Percentiles rank a stretch among this genome's conserved stretches.
Conservation (phyloP, 2,797 vertebrate species). For the Gymnothorax javanicus region DNA sequence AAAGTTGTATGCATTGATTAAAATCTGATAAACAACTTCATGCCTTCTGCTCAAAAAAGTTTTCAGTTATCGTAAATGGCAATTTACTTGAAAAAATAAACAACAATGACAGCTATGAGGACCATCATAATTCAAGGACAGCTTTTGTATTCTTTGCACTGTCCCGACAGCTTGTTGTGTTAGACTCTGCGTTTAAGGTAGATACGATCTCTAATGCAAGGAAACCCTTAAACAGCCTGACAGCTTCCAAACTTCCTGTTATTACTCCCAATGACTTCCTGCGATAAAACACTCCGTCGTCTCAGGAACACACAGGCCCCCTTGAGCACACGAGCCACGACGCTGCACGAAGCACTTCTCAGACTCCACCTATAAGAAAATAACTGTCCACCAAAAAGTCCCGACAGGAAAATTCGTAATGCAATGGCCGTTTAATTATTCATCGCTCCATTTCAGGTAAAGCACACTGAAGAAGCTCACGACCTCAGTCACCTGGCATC, state of each 20-base stretch:
- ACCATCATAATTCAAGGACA: not conserved
- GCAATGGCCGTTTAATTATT: not conserved
- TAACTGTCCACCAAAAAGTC: not conserved
- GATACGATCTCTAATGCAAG: constrained; percentile 20
- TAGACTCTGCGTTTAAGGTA: not conserved
- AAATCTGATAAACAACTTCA: not conserved
- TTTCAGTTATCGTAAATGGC: not conserved
- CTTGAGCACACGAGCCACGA: not conserved
- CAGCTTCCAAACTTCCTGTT: constrained; percentile 17
- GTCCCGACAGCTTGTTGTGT: not conserved
- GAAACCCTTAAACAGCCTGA: constrained; percentile 8
- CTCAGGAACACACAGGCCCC: not conserved
- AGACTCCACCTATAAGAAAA: not conserved
- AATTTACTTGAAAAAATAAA: not conserved
- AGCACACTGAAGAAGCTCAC: not conserved
- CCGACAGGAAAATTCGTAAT: not conserved
- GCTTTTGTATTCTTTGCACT: not conserved
- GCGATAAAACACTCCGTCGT: not conserved
- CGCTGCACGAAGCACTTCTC: not conserved
- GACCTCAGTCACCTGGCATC: not conserved
- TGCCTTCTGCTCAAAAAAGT: not conserved
- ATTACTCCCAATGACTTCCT: constrained; percentile 19
- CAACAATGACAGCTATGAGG: not conserved
- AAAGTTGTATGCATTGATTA: not conserved
- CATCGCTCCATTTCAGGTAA: not conserved